Evolutionary conservation across 2,888 invertebrate species (phyloP).

Genomic region (Caenorhabditis sulstoni): DNA sequence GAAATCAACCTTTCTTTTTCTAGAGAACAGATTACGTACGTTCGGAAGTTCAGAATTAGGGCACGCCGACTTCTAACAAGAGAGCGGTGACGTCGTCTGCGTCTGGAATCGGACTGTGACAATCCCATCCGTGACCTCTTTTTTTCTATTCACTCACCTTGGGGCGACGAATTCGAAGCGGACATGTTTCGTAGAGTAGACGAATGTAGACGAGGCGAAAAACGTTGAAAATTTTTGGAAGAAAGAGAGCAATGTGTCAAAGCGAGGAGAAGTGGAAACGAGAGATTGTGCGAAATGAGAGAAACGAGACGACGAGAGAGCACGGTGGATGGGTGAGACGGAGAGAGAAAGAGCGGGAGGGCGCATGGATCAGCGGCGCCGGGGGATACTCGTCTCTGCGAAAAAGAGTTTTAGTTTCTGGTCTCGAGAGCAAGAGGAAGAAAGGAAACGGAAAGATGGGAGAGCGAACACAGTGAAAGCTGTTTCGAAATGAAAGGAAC

Average conservation of each 20-base stretch:
- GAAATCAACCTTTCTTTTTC: no score
- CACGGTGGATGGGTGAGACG: slow-evolving; percentile 8
- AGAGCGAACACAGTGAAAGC: no score
- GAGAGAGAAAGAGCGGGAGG: slow-evolving; percentile 6
- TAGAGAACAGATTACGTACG: background rate
- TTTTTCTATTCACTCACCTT: slow-evolving; percentile 20
- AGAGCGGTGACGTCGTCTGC: slow-evolving; percentile 29
- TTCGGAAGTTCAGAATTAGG: background rate
- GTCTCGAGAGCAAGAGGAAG: slow-evolving; percentile 4
- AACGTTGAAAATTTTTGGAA: slow-evolving; percentile 28
- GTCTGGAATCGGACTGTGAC: slow-evolving; percentile 27
- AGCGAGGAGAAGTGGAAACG: slow-evolving; percentile 14
- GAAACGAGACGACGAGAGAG: slow-evolving; percentile 26
- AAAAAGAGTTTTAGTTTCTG: slow-evolving; percentile 19
- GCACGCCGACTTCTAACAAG: slow-evolving; percentile 5
- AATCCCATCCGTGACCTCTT: slow-evolving; percentile 4
- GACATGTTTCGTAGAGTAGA: slow-evolving; percentile 37
- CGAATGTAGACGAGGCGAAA: slow-evolving; percentile 7
- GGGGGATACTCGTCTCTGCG: slow-evolving; percentile 27
- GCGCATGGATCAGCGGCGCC: slow-evolving; percentile 30
- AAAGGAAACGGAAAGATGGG: no score
- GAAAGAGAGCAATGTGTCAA: slow-evolving; percentile 36
- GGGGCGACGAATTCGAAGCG: slow-evolving; percentile 13
- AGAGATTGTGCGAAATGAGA: slow-evolving; percentile 3
- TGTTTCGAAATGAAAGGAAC: no score